Evolutionary conservation across 2,888 invertebrate genomes (phyloP).

Genomic region (Volucella inanis): DNA sequence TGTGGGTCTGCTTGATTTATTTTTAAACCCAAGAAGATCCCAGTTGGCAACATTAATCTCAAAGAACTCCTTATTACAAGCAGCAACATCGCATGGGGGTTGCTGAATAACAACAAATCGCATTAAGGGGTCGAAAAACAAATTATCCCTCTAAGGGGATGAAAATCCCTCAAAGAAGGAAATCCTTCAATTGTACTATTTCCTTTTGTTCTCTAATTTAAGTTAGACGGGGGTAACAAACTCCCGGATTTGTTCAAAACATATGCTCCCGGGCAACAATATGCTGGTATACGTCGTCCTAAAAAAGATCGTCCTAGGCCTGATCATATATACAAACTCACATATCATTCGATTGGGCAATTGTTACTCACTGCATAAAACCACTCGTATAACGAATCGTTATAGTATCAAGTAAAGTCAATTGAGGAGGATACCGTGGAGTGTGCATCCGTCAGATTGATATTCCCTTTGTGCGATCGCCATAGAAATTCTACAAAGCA

Average conservation of each 20-base stretch:
- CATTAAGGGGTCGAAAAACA: conserved; percentile 71
- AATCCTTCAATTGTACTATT: conserved; percentile 63
- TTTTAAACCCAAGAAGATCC: conserved; percentile 65
- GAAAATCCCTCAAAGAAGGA: conserved; percentile 51
- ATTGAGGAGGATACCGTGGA: conserved; percentile 66
- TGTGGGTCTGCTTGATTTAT: conserved; percentile 57
- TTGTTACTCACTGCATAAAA: conserved; percentile 35
- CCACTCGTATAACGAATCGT: background rate
- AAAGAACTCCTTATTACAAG: conserved; percentile 41
- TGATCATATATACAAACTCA: conserved; percentile 1
- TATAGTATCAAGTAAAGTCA: conserved; percentile 46
- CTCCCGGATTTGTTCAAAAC: conserved; percentile 56
- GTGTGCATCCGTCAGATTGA: conserved; percentile 61
- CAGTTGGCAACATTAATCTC: conserved; percentile 33
- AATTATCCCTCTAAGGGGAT: conserved; percentile 68
- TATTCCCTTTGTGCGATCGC: conserved; percentile 66
- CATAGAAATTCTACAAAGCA: conserved; percentile 60
- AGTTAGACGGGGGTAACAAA: conserved; percentile 63
- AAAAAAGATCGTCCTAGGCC: conserved; percentile 28
- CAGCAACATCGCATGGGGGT: conserved; percentile 62
- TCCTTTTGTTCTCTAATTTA: conserved; percentile 50
- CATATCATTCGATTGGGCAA: conserved; percentile 5
- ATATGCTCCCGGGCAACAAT: conserved; percentile 52
- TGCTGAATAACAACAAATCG: conserved; percentile 66
- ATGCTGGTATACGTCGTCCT: conserved; percentile 65